Conservation (phyloP, 2,113 vertebrate species). For the Emydocephalus ijimae region DNA sequence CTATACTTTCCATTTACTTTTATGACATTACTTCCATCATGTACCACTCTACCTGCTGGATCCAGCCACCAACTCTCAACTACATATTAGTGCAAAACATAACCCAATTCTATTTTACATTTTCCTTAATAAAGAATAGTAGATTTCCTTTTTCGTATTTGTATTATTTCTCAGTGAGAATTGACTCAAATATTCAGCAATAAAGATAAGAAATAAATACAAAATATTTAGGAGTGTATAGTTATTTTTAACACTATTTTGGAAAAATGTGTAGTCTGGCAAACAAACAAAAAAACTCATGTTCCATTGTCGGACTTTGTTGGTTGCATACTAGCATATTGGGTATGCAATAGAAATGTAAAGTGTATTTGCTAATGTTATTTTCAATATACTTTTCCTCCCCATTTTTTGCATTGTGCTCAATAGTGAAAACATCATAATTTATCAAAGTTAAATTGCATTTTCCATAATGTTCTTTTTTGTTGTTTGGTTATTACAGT, state of each 20-base stretch:
- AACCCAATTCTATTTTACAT: neutral
- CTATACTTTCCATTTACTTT: neutral
- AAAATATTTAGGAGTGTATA: neutral
- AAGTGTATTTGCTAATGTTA: neutral
- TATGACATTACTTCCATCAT: neutral
- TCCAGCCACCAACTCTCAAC: neutral
- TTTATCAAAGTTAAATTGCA: neutral
- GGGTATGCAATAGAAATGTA: neutral
- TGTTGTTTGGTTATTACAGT: constrained; percentile 70
- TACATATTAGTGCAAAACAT: neutral
- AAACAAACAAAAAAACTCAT: neutral
- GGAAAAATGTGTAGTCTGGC: neutral
- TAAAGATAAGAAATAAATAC: neutral
- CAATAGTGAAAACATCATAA: neutral
- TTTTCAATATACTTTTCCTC: neutral
- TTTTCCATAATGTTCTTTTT: neutral
- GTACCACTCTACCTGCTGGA: neutral
- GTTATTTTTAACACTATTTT: neutral
- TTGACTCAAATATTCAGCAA: neutral
- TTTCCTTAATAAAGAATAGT: neutral
- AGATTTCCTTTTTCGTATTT: neutral
- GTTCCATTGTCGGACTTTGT: neutral
- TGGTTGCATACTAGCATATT: neutral
- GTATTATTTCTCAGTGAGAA: neutral
- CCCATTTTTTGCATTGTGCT: neutral